Evolutionary conservation across 1,140 invertebrate genomes (phyloP).

Genomic region (Drosophila tropicalis): DNA sequence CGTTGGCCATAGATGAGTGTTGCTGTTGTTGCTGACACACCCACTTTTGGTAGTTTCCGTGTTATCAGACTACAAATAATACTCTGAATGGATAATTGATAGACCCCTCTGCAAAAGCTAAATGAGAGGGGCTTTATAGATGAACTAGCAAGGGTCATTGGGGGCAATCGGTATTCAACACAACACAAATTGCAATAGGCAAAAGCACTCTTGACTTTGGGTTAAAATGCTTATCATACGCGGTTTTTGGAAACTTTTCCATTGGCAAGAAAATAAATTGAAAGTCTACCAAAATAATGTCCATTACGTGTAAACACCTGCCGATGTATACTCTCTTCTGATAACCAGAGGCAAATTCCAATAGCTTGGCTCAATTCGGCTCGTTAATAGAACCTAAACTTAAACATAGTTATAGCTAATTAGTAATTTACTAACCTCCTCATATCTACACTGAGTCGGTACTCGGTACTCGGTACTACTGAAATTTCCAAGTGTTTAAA

Average conservation of each 20-base stretch:
- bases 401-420: constrained; percentile 36
- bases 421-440: constrained; percentile 35
- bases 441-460: too few species aligned
- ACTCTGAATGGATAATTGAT: constrained; percentile 44
- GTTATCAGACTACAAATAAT: constrained; percentile 12
- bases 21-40: constrained; percentile 2
- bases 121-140: neutral
- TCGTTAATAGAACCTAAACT: constrained; percentile 29
- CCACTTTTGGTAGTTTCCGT: constrained; percentile 11
- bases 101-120: constrained; percentile 7
- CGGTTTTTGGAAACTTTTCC: constrained; percentile 33
- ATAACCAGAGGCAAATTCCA: neutral
- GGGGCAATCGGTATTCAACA: neutral
- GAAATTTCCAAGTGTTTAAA: neutral
- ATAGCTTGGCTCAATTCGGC: constrained; percentile 40
- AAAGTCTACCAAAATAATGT: constrained; percentile 20
- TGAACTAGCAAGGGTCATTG: neutral
- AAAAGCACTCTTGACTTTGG: neutral
- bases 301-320: constrained; percentile 37
- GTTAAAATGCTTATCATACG: constrained; percentile 41
- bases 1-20: constrained; percentile 32
- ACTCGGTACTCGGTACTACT: neutral
- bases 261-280: constrained; percentile 19
- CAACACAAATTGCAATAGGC: neutral
- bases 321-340: neutral